Evolutionary conservation across 2,113 vertebrate genomes (phyloP).

Genomic region (Pseudopodoces humilis): DNA sequence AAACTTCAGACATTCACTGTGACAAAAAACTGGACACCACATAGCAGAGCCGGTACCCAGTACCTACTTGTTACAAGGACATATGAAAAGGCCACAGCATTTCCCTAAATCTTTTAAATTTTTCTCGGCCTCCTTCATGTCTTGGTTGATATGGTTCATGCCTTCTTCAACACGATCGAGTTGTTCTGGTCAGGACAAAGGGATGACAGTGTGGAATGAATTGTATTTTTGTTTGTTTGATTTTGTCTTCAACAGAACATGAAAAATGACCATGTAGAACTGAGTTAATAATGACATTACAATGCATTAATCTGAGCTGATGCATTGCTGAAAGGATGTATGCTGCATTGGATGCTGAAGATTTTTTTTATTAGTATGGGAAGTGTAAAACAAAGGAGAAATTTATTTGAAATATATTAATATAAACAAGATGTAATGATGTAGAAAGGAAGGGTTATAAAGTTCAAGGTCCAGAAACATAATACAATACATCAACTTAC

Average conservation of each 20-base stretch:
- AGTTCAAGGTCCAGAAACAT: slow-evolving; percentile 54
- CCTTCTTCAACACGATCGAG: slow-evolving; percentile 99
- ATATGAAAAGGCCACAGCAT: slow-evolving; percentile 98
- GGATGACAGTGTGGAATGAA: slow-evolving; percentile 98
- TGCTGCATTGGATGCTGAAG: slow-evolving; percentile 67
- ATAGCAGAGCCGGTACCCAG: slow-evolving; percentile 89
- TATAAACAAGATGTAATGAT: slow-evolving; percentile 65
- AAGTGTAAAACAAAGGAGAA: slow-evolving; percentile 60
- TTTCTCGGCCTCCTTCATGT: slow-evolving; percentile 99
- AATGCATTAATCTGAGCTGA: slow-evolving; percentile 75
- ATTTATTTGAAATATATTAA: slow-evolving; percentile 56
- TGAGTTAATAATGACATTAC: slow-evolving; percentile 67
- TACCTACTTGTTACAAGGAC: slow-evolving; percentile 99
- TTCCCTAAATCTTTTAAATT: slow-evolving; percentile 99
- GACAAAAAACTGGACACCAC: slow-evolving; percentile 93
- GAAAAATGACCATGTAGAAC: slow-evolving; percentile 85
- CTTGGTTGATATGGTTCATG: slow-evolving; percentile 99
- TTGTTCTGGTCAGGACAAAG: slow-evolving; percentile 99
- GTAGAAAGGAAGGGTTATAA: slow-evolving; percentile 60
- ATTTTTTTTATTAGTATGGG: background rate
- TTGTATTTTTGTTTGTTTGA: slow-evolving; percentile 78
- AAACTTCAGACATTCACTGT: slow-evolving; percentile 97
- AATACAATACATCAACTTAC: slow-evolving; percentile 61
- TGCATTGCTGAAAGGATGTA: slow-evolving; percentile 71
- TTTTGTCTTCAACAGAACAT: slow-evolving; percentile 83